phyloP scores from a whole-genome alignment of 2,888 invertebrate species.

The Drosophila borborema region DNA sequence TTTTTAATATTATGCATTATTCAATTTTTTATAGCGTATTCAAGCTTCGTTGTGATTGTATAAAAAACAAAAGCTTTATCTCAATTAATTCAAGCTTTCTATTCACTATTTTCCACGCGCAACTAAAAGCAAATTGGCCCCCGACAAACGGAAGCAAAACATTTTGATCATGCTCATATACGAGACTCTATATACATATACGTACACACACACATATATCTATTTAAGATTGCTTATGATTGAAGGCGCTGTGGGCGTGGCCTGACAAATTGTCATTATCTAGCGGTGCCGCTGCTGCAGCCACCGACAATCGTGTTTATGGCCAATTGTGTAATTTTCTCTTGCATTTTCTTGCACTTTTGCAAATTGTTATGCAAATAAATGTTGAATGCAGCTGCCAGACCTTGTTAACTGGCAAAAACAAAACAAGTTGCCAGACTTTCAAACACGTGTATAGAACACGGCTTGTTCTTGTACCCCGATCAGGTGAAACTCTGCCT shows the following conservation, averaged over 20 bases:
- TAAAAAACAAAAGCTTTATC: neutral
- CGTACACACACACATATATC: neutral
- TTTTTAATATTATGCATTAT: neutral
- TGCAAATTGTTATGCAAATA: constrained; percentile 74
- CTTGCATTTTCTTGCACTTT: constrained; percentile 41
- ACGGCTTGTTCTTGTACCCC: constrained; percentile 14
- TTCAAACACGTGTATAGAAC: constrained; percentile 64
- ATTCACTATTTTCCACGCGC: constrained; percentile 47
- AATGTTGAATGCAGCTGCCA: constrained; percentile 24
- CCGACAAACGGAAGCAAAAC: constrained; percentile 61
- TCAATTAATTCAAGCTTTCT: constrained; percentile 27
- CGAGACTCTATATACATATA: neutral
- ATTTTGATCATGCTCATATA: constrained; percentile 13
- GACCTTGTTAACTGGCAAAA: constrained; percentile 16
- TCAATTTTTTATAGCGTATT: neutral
- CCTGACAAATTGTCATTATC: constrained; percentile 56
- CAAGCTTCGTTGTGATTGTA: constrained; percentile 5
- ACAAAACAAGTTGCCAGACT: constrained; percentile 51
- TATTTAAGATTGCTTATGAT: constrained; percentile 35
- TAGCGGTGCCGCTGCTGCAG: constrained; percentile 20
- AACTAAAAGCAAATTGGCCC: constrained; percentile 38
- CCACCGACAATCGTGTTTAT: constrained; percentile 60
- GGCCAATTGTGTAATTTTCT: constrained; percentile 73
- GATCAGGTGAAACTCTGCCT: constrained; percentile 61
- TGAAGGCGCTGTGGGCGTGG: constrained; percentile 40